A percentile compares a stretch with the other conserved stretches of the same genome.
phyloP scores from a whole-genome alignment of 2,797 vertebrate species.

The Crocidura indochinensis region DNA sequence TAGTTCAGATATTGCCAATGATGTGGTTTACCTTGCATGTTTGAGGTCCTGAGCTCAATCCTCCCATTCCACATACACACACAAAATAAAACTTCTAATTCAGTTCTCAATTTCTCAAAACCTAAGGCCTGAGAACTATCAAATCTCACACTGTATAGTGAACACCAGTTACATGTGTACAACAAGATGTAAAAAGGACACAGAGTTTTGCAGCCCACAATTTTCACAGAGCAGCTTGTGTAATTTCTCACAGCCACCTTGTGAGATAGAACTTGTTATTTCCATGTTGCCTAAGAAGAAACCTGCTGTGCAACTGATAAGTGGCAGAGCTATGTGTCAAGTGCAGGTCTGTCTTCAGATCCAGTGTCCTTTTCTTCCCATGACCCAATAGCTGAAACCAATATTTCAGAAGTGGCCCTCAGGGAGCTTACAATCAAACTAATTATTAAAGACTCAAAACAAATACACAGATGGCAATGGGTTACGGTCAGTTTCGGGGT shows the following conservation, averaged over 20 bases:
- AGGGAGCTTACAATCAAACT: background rate
- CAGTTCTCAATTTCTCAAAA: slow-evolving; percentile 49
- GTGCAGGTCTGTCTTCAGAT: slow-evolving; percentile 18
- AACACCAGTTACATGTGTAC: background rate
- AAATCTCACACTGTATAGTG: slow-evolving; percentile 40
- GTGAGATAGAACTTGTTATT: slow-evolving; percentile 47
- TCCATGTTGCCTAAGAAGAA: slow-evolving; percentile 23
- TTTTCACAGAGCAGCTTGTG: slow-evolving; percentile 30
- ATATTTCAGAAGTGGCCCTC: background rate
- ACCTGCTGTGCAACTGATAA: background rate
- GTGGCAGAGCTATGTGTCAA: slow-evolving; percentile 17
- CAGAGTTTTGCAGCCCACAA: slow-evolving; percentile 1
- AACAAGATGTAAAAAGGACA: slow-evolving; percentile 42
- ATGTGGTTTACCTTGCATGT: too few species aligned
- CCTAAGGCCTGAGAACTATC: slow-evolving; percentile 22
- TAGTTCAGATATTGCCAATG: too few species aligned
- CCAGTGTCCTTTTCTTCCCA: slow-evolving; percentile 8
- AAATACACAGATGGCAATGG: slow-evolving; percentile 18
- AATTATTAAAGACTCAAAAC: slow-evolving; percentile 43
- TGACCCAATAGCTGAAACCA: background rate
- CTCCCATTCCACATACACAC: too few species aligned
- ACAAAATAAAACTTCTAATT: too few species aligned
- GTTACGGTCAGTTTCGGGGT: slow-evolving; percentile 5
- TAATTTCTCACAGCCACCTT: slow-evolving; percentile 48
- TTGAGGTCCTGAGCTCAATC: too few species aligned